Evolutionary conservation across 2,888 invertebrate species (phyloP), one percentile per base, ranked within the genome.

Genomic region (Zootermopsis nevadensis): DNA sequence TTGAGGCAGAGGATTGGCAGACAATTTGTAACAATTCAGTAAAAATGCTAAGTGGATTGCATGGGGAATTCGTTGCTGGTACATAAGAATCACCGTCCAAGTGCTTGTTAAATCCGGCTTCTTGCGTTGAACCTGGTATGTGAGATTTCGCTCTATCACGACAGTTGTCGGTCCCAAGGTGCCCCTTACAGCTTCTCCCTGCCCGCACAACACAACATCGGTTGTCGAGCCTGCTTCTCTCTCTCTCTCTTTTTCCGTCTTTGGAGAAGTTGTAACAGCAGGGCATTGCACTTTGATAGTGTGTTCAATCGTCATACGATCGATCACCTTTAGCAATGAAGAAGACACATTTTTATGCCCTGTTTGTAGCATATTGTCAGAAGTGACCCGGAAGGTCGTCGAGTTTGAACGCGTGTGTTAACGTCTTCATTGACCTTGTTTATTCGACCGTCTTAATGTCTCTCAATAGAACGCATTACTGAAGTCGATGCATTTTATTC

Each of bases 221-320:
- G 24, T 66, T n/a, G 24, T 24, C 12, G n/a, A 66, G 66, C 12
- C 24, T 24, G 66, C 66, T 66, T 10, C 24, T 66, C 24, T 66
- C 24, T 66, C 27, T 66, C 24, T 66, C 7, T 27, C 24, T 66
- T 66, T 24, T 66, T 66, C 12, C 22, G 24, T 66, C 66, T 66
- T 24, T n/a, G 66, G 7, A 24, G 24, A 66, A 24, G 24, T 66
- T 10, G 8, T 8, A 66, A 24, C 8, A 7, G 12, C 66, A 66
- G 66, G 66, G 66, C 66, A 24, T 66, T 66, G 66, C 66, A 66
- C 66, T 66, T 66, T 24, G 66, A 66, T 66, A 66, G 66, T 24
- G 6, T 66, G 8, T 66, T 7, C n/a, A 66, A 66, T 15, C 24
- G 7, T n/a, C 66, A 24, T 24, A n/a, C 7, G 24, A 66, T 66